Evolutionary conservation across 2,113 vertebrate species (phyloP), one percentile per base, ranked within the genome.

Genomic region (Platysteira castanea): DNA sequence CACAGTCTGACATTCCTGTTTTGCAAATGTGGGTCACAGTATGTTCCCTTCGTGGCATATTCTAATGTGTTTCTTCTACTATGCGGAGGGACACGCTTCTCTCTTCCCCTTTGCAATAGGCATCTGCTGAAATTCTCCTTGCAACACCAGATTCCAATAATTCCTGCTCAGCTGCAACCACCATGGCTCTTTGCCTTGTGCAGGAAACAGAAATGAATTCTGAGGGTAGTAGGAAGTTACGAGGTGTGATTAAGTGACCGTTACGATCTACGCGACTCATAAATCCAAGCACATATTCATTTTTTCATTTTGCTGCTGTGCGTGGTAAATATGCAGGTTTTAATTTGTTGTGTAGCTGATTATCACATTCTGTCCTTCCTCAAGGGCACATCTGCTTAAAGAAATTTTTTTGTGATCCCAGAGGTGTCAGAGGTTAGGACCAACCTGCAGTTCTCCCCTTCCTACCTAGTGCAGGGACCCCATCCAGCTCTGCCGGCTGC

Each of bases 11-110:
- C 97, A 93, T 85, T 84, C 78, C 97, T 95, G 85, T 79, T 95
- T 76, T 65, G 94, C 75, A 87, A 97, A 97, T 97, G 96, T 97
- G 98, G 97, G 97, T 98, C 97, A 95, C 97, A 92, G 47, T 69
- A 90, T 83, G 89, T 97, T 96, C 94, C 91, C 19, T 47, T 70
- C 1, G 2, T 68, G 80, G 83, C 61, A 5, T 4, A 90, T 86
- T 87, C 88, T 75, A 64, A 61, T 42, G 86, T 50, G 47, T 35
- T 84, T 49, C 78, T 46, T 68, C 79, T n/a, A 7, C 85, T 27
- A 2, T 13, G 92, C 88, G 65, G 61, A 71, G 80, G 86, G 73
- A 93, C 69, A 33, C 1, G 6, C 46, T 81, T 37, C 56, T 67
- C 59, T 88, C 9, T 33, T 41, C 52, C 64, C 80, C 60, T 80